A percentile compares a stretch with the other conserved stretches of the same genome.
phyloP scores from a whole-genome alignment of 1,140 invertebrate species.

The Drosophila busckii region DNA sequence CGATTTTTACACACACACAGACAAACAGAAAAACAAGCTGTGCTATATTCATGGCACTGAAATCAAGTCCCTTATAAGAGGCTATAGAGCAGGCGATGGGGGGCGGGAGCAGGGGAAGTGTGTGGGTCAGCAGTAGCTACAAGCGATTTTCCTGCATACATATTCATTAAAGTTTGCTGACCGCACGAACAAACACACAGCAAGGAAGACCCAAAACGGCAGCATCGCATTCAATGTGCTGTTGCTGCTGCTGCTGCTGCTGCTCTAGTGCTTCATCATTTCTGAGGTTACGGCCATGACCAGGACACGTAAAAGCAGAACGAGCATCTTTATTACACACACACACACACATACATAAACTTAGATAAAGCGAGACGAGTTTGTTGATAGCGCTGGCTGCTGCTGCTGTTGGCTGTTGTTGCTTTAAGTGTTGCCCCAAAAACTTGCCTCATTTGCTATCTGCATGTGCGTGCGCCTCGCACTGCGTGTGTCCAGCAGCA shows the following conservation, averaged over 20 bases:
- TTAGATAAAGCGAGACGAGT: not conserved
- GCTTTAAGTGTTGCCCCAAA: slow-evolving; percentile 48
- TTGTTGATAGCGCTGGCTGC: slow-evolving; percentile 28
- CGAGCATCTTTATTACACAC: slow-evolving; percentile 57
- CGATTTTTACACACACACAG: slow-evolving; percentile 18
- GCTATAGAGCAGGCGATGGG: not conserved
- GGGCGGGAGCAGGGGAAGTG: not conserved
- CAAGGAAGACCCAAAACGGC: not conserved
- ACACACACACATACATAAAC: slow-evolving; percentile 2
- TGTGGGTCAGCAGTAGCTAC: slow-evolving; percentile 41
- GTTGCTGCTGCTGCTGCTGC: slow-evolving; percentile 26
- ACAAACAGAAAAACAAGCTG: no score
- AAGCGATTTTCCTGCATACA: slow-evolving; percentile 72
- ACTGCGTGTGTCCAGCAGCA: slow-evolving; percentile 21
- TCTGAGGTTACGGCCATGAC: slow-evolving; percentile 58
- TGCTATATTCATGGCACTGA: slow-evolving; percentile 50
- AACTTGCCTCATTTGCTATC: slow-evolving; percentile 40
- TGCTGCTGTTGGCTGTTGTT: slow-evolving; percentile 14
- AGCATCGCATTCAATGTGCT: not conserved
- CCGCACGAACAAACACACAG: slow-evolving; percentile 55
- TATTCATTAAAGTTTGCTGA: slow-evolving; percentile 77
- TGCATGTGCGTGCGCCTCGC: slow-evolving; percentile 24
- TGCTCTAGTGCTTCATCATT: slow-evolving; percentile 68
- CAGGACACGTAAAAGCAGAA: slow-evolving; percentile 27
- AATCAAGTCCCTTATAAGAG: not conserved